phyloP scores from a whole-genome alignment of 2,113 vertebrate species.

The Canis aureus region DNA sequence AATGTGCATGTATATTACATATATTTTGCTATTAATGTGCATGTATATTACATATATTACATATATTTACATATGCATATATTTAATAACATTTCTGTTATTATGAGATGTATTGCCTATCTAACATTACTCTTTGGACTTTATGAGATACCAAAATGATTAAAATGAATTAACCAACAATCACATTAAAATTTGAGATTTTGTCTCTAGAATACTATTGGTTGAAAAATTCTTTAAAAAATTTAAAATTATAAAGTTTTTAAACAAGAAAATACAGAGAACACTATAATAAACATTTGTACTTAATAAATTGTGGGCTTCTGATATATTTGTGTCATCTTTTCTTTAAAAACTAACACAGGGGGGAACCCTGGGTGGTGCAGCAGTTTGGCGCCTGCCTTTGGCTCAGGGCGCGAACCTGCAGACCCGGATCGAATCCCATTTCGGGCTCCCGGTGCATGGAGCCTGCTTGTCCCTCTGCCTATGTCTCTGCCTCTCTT shows the following conservation, averaged over 20 bases:
- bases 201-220: background rate
- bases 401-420: too few relatives aligned
- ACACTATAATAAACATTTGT: background rate
- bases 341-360: background rate
- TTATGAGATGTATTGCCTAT: background rate
- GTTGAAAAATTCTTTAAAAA: background rate
- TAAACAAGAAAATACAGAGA: background rate
- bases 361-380: too few relatives aligned
- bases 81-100: background rate
- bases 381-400: too few relatives aligned
- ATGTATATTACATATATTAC: background rate
- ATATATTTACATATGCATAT: background rate
- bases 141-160: background rate
- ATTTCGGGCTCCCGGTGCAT: too few relatives aligned
- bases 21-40: background rate
- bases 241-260: slow-evolving; percentile 3
- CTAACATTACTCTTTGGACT: background rate
- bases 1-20: background rate
- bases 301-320: background rate
- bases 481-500: too few relatives aligned
- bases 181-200: background rate
- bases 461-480: too few relatives aligned
- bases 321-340: background rate
- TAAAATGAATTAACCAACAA: slow-evolving; percentile 20
- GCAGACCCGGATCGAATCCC: too few relatives aligned